Evolutionary conservation across 2,113 vertebrate species (phyloP).

Genomic region (Protobothrops flavoviridis): DNA sequence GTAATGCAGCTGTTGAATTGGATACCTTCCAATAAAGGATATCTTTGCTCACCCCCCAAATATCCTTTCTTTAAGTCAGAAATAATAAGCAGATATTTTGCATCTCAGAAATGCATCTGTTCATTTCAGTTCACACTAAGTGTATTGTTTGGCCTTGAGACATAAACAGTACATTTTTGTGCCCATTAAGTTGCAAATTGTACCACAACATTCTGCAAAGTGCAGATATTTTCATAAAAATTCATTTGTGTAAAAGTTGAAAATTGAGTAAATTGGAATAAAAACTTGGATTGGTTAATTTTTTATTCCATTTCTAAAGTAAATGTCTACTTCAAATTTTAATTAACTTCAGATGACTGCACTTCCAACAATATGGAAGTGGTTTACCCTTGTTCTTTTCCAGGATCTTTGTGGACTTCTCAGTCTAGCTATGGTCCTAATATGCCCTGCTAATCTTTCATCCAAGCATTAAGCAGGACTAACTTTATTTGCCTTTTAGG

Average conservation of each 20-base stretch:
- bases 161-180: not conserved
- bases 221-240: not conserved
- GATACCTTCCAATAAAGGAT: constrained; percentile 34
- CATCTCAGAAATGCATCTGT: constrained; percentile 1
- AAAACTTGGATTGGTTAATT: not conserved
- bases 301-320: not conserved
- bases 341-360: not conserved
- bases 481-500: not conserved
- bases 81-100: constrained; percentile 45
- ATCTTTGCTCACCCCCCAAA: constrained; percentile 24
- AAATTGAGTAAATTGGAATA: not conserved
- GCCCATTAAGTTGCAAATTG: not conserved
- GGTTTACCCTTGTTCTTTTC: not conserved
- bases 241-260: not conserved
- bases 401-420: not conserved
- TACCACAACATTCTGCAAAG: not conserved
- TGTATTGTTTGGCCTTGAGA: not conserved
- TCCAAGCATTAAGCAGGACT: not conserved
- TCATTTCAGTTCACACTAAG: constrained; percentile 29
- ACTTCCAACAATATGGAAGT: not conserved
- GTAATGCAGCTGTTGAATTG: constrained; percentile 69
- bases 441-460: not conserved
- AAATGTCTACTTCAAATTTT: not conserved
- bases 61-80: constrained; percentile 7
- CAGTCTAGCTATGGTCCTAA: not conserved